Percentiles rank a stretch among this genome's conserved stretches.
Evolutionary conservation across 1,140 invertebrate genomes (phyloP).

Genomic region (Eriocheir sinensis): DNA sequence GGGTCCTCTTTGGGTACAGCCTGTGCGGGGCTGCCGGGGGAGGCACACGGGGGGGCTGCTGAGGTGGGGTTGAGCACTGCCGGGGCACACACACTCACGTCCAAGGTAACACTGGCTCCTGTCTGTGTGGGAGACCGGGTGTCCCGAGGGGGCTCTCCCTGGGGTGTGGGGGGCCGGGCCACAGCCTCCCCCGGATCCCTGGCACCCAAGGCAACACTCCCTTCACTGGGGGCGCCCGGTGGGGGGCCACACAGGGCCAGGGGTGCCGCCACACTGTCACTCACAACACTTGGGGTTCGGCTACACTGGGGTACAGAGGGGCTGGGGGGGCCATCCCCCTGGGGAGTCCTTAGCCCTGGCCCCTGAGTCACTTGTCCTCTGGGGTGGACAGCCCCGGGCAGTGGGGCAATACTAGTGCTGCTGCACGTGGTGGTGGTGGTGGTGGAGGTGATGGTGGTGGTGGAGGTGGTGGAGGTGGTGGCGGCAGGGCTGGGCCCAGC

Average conservation of each 20-base stretch:
- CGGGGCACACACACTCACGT: neutral
- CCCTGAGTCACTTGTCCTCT: neutral
- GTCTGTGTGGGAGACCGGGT: neutral
- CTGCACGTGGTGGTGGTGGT: neutral
- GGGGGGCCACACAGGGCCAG: neutral
- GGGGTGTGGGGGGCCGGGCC: neutral
- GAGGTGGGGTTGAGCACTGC: neutral
- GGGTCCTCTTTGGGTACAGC: neutral
- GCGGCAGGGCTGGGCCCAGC: neutral
- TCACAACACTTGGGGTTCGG: neutral
- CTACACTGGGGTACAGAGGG: neutral
- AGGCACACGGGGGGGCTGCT: neutral
- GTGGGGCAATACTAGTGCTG: neutral
- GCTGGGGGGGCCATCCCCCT: neutral
- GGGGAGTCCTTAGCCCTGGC: neutral
- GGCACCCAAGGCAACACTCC: neutral
- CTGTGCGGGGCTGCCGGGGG: neutral
- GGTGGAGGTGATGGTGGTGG: neutral
- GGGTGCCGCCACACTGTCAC: neutral
- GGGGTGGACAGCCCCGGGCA: neutral
- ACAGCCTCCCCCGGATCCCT: no score
- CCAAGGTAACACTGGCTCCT: neutral
- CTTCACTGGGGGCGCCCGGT: neutral
- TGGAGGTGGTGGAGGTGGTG: neutral
- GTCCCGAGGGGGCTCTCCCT: neutral